phyloP scores from a whole-genome alignment of 2,888 invertebrate genomes.

The Pristionchus mayeri region DNA sequence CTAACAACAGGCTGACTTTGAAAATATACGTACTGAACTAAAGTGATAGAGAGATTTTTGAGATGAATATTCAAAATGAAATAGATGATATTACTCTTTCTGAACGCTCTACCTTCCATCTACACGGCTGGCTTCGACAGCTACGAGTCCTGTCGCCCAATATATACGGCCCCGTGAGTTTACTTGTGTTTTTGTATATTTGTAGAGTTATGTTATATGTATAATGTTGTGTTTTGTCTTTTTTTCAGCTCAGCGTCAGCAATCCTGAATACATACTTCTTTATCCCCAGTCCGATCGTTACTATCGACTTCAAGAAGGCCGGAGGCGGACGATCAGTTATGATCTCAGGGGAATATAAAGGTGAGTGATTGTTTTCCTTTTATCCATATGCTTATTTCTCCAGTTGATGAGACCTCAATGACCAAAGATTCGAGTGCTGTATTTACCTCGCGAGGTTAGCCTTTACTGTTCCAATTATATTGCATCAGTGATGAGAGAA shows the following conservation, averaged over 20 bases:
- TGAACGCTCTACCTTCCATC: neutral
- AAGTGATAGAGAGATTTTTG: no score
- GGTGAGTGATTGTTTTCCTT: neutral
- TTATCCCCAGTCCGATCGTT: neutral
- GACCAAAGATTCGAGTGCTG: neutral
- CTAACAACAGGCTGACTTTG: neutral
- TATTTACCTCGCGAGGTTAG: neutral
- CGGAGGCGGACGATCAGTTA: neutral
- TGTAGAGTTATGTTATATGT: no score
- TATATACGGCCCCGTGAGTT: neutral
- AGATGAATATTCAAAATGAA: no score
- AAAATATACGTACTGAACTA: no score
- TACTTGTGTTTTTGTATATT: no score
- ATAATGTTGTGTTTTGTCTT: neutral
- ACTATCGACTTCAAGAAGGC: neutral
- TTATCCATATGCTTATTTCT: neutral
- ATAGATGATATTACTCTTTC: neutral
- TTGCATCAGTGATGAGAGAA: no score
- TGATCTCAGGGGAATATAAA: neutral
- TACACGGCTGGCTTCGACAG: neutral
- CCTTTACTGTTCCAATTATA: neutral
- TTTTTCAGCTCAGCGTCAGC: neutral
- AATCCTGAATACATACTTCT: neutral
- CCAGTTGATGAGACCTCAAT: neutral
- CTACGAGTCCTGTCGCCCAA: neutral